Evolutionary conservation across 2,113 vertebrate species (phyloP), one percentile per base, ranked within the genome.

Genomic region (Ginglymostoma cirratum): DNA sequence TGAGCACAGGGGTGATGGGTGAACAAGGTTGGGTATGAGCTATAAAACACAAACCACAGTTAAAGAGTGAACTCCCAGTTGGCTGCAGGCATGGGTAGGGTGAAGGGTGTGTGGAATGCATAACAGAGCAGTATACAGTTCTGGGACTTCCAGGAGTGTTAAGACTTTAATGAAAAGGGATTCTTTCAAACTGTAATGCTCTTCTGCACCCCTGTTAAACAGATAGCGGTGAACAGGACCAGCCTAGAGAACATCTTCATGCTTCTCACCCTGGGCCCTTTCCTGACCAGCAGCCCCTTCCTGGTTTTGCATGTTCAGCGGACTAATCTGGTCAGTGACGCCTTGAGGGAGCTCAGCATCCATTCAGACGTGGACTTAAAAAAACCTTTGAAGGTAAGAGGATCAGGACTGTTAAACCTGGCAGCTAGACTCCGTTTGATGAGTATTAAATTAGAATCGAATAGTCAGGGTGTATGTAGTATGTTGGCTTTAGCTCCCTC

Each of bases 161-260:
- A 10, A 55, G 52, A 14, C 65, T 34, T 21, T 65, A n/a, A 67
- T 38, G 89, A 66, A 14, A 38, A 90, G n/a, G 34, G 34, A 67
- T 93, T n/a, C 6, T 61, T 61, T 61, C 34, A 23, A 23, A 42
- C 15, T 38, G 14, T 38, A 0, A 5, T 1, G 27, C 61, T n/a
- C 61, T 19, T 34, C n/a, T 93, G 66, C 30, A 10, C 24, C 45
- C n/a, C 76, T 85, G 42, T 34, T 0, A 86, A 96, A 21, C 96
- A 99, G 99, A 99, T 99, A 97, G 99, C 99, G 1, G 98, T 99
- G 96, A 99, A 99, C 1, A 98, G 99, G 96, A 99, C 99, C 96
- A 99, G 99, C 97, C 97, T 99, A 96, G 99, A 99, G 97, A 99
- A 99, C 34, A 98, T 99, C 96, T 99, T 99, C 96, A 99, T 99